phyloP scores from a whole-genome alignment of 2,797 vertebrate genomes.

The Caiman crocodilus region DNA sequence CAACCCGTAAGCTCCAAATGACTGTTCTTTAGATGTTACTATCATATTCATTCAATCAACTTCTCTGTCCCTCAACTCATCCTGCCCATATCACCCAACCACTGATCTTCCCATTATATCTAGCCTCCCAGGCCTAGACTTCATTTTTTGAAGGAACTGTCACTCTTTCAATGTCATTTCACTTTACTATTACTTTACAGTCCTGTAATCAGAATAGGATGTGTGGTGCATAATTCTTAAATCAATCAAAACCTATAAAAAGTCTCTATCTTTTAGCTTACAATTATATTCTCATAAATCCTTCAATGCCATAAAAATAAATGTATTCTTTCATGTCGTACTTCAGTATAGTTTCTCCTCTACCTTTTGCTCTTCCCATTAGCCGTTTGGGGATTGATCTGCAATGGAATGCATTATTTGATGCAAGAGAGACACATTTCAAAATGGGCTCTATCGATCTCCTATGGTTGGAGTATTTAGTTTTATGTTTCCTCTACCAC shows the following conservation, averaged over 20 bases:
- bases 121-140: not conserved
- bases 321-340: not conserved
- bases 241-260: not conserved
- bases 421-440: not conserved
- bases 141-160: not conserved
- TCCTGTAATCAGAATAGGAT: not conserved
- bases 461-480: conserved; percentile 5
- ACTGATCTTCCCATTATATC: not conserved
- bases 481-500: conserved; percentile 37
- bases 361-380: conserved; percentile 29
- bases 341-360: conserved; percentile 21
- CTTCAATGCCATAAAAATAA: conserved; percentile 2
- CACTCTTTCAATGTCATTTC: not conserved
- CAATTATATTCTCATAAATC: not conserved
- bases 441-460: not conserved
- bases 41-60: not conserved
- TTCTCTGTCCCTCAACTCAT: not conserved
- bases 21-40: not conserved
- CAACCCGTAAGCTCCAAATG: not conserved
- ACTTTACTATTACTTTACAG: not conserved
- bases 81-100: not conserved
- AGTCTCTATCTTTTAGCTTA: not conserved
- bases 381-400: conserved; percentile 29
- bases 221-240: conserved; percentile 6
- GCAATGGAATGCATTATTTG: conserved; percentile 3